Evolutionary conservation across 2,888 invertebrate species (phyloP).

Genomic region (Doris montereyensis): DNA sequence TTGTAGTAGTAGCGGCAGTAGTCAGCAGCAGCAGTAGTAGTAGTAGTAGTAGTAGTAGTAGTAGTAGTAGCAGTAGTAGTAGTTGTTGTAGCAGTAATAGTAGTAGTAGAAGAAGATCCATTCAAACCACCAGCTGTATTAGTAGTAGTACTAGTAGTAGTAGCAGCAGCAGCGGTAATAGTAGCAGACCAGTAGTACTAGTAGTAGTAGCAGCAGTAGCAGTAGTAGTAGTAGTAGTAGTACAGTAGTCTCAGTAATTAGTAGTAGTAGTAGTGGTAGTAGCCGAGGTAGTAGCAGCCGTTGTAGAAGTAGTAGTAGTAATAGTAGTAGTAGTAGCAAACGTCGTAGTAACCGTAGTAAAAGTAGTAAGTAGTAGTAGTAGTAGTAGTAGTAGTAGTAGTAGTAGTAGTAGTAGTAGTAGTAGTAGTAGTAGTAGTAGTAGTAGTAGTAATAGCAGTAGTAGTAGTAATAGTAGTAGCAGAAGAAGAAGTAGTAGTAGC

Average conservation of each 20-base stretch:
- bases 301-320: background rate
- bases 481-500: background rate
- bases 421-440: constrained; percentile 16
- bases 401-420: constrained; percentile 26
- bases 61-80: constrained; percentile 9
- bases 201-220: no score
- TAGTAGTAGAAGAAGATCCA: constrained; percentile 3
- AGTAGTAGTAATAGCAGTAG: constrained; percentile 11
- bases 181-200: no score
- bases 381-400: constrained; percentile 34
- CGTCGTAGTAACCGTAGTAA: background rate
- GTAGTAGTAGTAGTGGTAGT: no score
- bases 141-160: constrained; percentile 31
- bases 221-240: no score
- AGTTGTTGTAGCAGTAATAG: no score
- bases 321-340: constrained; percentile 5
- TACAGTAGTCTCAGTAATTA: no score
- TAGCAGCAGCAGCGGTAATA: constrained; percentile 24
- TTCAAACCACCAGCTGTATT: constrained; percentile 23
- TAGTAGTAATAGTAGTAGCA: no score
- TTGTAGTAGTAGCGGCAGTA: no score
- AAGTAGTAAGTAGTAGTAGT: no score
- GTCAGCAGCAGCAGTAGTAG: no score
- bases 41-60: constrained; percentile 1
- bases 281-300: background rate